Base-by-base conservation (phyloP, 2,113 vertebrate genomes). In the Ramphastos sulfuratus region DNA sequence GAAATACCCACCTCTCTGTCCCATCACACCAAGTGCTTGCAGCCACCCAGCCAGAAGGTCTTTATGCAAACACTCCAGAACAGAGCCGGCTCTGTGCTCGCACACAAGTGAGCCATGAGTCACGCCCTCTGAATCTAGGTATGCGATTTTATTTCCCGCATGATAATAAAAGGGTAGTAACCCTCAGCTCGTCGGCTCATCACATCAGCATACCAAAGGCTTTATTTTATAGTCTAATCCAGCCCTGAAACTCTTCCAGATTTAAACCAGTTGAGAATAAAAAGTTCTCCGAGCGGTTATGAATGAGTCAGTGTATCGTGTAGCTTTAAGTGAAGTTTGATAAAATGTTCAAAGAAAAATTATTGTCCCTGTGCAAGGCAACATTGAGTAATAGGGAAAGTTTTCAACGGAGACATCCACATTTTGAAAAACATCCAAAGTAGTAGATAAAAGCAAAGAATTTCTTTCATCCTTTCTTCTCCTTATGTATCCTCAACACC, bases 131-230 rank as follows among this genome's bases (percentile, higher is more conserved):
- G 70, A 94, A 96, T 92, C 90, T 84, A 92, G 72, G 89, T 78
- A 58, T 88, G 93, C 7, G 2, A 82, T 86, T 96, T 92, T 90
- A 72, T 92, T 96, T 94, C 90, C 90, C 94, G 85, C 94, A 91
- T 93, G 90, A 94, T 90, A 94, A 85, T 94, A 93, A 92, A 90
- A 87, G 80, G 54, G 58, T 67, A 92, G 80, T 58, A 79, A 61
- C 0, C 2, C 82, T 94, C 80, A 95, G 54, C 80, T 92, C 83
- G 88, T 78, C 18, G 0, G 70, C 66, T 88, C 90, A 93, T 93
- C 89, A 25, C 89, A 96, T 93, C 91, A 95, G 85, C 94, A 94
- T 93, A 94, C 94, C 95, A 96, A 95, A 96, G 87, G 73, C 87
- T 95, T 86, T 86, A 42, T 92, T 95, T 95, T 91, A 86, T 95